Percentiles rank a stretch among this genome's conserved stretches.
Conservation (phyloP, 2,888 invertebrate genomes). For the Philaethria dido region DNA sequence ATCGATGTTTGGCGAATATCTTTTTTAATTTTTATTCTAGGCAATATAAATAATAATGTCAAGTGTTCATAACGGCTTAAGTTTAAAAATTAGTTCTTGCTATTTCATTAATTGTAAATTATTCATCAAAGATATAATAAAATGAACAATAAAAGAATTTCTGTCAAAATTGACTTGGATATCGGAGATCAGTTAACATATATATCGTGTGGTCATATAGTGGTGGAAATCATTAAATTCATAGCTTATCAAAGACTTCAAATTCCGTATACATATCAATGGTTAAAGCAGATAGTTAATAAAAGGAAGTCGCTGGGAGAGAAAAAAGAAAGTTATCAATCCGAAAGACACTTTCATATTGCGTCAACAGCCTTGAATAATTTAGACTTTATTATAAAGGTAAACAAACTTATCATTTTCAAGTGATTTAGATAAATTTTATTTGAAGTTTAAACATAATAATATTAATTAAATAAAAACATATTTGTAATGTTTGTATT, state of each 20-base stretch:
- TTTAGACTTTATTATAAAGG: constrained; percentile 75
- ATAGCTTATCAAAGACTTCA: constrained; percentile 83
- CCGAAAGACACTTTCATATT: constrained; percentile 70
- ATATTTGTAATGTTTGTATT: neutral
- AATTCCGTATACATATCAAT: constrained; percentile 79
- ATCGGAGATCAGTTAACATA: constrained; percentile 82
- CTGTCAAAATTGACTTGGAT: constrained; percentile 58
- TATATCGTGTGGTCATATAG: constrained; percentile 81
- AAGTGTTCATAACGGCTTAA: constrained; percentile 11
- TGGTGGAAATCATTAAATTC: constrained; percentile 83
- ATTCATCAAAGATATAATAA: too few relatives aligned
- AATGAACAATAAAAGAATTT: constrained; percentile 25
- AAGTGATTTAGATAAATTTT: too few relatives aligned
- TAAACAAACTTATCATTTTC: constrained; percentile 43
- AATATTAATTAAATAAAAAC: too few relatives aligned
- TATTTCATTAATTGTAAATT: neutral
- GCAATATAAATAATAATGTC: too few relatives aligned
- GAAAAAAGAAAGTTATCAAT: constrained; percentile 65
- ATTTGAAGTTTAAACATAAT: too few relatives aligned
- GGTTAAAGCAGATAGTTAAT: constrained; percentile 74
- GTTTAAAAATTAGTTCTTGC: neutral
- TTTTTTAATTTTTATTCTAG: too few relatives aligned
- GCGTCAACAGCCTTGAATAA: constrained; percentile 73
- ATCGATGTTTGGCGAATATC: neutral
- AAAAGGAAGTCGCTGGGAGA: constrained; percentile 61